Evolutionary conservation across 2,797 vertebrate genomes (phyloP).

Genomic region (Rachycentron canadum): DNA sequence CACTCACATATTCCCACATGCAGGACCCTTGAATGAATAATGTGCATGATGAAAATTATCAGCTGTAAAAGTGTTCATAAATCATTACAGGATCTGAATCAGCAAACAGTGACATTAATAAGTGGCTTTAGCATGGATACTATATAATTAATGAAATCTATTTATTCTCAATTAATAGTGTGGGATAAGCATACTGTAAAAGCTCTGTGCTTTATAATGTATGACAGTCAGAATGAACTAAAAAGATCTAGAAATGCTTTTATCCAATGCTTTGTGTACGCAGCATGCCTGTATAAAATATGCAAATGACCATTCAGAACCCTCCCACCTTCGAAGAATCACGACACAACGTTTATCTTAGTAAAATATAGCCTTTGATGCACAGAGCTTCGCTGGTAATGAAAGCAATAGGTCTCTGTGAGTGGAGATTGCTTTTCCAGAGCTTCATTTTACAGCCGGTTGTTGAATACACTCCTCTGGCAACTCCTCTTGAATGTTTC

Average conservation of each 20-base stretch:
- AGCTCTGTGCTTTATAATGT: slow-evolving; percentile 35
- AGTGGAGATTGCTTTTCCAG: slow-evolving; percentile 82
- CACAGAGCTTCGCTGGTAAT: slow-evolving; percentile 69
- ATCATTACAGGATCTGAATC: slow-evolving; percentile 71
- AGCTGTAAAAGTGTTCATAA: slow-evolving; percentile 79
- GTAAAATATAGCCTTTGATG: slow-evolving; percentile 79
- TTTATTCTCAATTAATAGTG: slow-evolving; percentile 76
- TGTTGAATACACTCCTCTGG: slow-evolving; percentile 78
- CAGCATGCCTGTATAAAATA: slow-evolving; percentile 47
- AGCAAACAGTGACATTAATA: slow-evolving; percentile 78
- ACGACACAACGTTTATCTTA: slow-evolving; percentile 68
- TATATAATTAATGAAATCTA: slow-evolving; percentile 78
- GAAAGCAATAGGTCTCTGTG: slow-evolving; percentile 81
- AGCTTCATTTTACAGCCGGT: slow-evolving; percentile 81
- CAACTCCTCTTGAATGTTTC: slow-evolving; percentile 84
- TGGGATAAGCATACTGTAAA: slow-evolving; percentile 50
- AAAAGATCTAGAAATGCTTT: slow-evolving; percentile 51
- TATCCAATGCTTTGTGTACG: slow-evolving; percentile 38
- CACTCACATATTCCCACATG: slow-evolving; percentile 25
- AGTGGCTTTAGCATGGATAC: slow-evolving; percentile 70
- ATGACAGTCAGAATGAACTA: slow-evolving; percentile 42
- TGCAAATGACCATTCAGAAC: slow-evolving; percentile 66
- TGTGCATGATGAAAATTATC: slow-evolving; percentile 68
- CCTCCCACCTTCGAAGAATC: slow-evolving; percentile 54
- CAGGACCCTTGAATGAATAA: slow-evolving; percentile 56